Evolutionary conservation across 2,113 vertebrate genomes (phyloP), one percentile per base, ranked within the genome.

Genomic region (Hiodon alosoides): DNA sequence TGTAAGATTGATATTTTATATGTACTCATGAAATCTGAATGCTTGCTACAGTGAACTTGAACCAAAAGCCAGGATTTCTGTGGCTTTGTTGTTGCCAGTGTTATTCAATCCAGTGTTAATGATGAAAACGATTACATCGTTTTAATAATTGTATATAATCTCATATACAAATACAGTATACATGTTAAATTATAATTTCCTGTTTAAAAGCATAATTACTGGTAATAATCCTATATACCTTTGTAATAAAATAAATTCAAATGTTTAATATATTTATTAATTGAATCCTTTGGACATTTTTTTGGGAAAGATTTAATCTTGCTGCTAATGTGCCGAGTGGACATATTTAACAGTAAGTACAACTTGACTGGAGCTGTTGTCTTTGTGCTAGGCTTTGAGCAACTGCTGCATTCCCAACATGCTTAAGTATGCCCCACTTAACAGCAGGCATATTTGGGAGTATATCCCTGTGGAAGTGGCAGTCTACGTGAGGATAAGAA

Each of bases 51-150:
- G 6, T 57, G 54, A 6, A 53, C 54, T 72, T 47, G 51, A 50
- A 8, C 50, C 14, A 5, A 67, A 72, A 17, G 6, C 53, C 9
- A 67, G 50, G 54, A 54, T 60, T 66, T 51, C 9, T 10, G 31
- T 55, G 11, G 50, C 57, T 69, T 50, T 50, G 3, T 58, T 77
- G 76, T 77, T 77, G 51, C 69, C 76, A 70, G 76, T 77, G 76
- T 77, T 77, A 58, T 57, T 72, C 66, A 16, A 58, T 67, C 31
- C 59, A 7, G 9, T 66, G 52, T 73, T 65, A n/a, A 73, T 17
- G 51, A 64, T n/a, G 11, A 54, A 31, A n/a, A 65, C 31, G 14
- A 17, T 52, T 13, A 57, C 5, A 8, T 57, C 53, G 60, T 53
- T 65, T 64, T 73, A 65, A 50, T 65, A 61, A 74, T 61, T 51